Evolutionary conservation across 2,888 invertebrate species (phyloP), one percentile per base, ranked within the genome.

Genomic region (Busseola fusca): DNA sequence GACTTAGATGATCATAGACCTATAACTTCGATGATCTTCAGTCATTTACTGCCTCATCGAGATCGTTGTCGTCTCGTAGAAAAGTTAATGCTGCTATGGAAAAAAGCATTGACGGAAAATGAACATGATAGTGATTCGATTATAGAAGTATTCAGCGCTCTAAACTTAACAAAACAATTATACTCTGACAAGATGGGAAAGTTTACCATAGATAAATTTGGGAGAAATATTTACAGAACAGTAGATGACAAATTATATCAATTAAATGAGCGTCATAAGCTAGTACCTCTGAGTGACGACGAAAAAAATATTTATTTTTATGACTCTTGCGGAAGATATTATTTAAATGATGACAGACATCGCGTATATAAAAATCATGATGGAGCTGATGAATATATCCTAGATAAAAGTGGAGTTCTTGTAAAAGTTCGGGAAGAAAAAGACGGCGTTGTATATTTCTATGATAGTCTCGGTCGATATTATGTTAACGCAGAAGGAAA

Each of bases 261-360:
- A 75, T 69, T 86, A 18, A 85, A 89, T 72, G 88, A 88, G 56
- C 59, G n/a, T 1, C 74, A 84, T 57, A 68, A 80, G 45, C 78
- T 89, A 21, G 84, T 89, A 0, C 76, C 78, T 10, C 42, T 89
- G 9, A 64, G 67, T 27, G 88, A 90, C 48, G 89, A 88, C 52
- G 83, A 85, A 1, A 66, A 82, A 40, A 83, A 86, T 69, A 71
- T 89, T 30, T 91, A 88, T 82, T 89, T 82, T 73, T 90, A 87
- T 72, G 90, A 90, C 42, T 78, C 85, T 10, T 89, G 87, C 45
- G 90, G 89, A 21, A 86, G 89, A 30, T 89, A 90, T 78, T 90
- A 85, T 65, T 57, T 86, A 14, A 74, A 82, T 62, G 72, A 72
- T 30, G 37, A 21, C 3, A 77, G 74, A 59, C 71, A 80, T 57